Conservation (phyloP, 2,797 vertebrate species). For the Takifugu ocellatus region DNA sequence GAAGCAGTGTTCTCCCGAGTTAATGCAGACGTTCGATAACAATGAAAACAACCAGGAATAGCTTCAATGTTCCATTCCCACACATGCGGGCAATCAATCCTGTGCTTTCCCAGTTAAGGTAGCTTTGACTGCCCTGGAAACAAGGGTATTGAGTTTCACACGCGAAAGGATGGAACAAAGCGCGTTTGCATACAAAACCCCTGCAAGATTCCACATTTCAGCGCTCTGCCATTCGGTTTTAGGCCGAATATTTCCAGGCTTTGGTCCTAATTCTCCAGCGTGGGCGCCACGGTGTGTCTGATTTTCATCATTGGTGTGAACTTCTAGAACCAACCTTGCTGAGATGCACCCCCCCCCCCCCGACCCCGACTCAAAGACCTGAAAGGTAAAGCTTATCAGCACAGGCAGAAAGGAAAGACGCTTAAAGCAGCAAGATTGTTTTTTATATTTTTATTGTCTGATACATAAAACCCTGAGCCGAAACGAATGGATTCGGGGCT, state of each 20-base stretch:
- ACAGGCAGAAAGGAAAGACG: constrained; percentile 64
- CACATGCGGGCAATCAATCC: constrained; percentile 46
- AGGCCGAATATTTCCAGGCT: no score
- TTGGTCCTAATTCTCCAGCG: no score
- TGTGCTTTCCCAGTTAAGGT: constrained; percentile 41
- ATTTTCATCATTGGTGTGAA: no score
- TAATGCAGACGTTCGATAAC: constrained; percentile 39
- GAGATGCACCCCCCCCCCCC: constrained; percentile 6
- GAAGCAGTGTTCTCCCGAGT: constrained; percentile 25
- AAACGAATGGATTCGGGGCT: constrained; percentile 77
- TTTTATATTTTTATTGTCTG: constrained; percentile 64
- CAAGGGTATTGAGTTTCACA: constrained; percentile 36
- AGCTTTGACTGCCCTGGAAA: constrained; percentile 31
- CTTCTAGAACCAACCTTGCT: constrained; percentile 14
- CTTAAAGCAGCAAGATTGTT: constrained; percentile 71
- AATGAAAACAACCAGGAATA: constrained; percentile 24
- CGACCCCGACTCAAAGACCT: constrained; percentile 58
- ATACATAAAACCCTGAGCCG: constrained; percentile 77
- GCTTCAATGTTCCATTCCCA: constrained; percentile 47
- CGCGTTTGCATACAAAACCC: no score
- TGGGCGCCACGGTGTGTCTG: no score
- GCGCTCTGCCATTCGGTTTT: no score
- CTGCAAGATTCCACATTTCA: no score
- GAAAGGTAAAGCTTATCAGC: constrained; percentile 68
- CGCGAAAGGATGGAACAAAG: no score